Evolutionary conservation across 2,888 invertebrate species (phyloP).

Genomic region (Hirudinaria manillensis): DNA sequence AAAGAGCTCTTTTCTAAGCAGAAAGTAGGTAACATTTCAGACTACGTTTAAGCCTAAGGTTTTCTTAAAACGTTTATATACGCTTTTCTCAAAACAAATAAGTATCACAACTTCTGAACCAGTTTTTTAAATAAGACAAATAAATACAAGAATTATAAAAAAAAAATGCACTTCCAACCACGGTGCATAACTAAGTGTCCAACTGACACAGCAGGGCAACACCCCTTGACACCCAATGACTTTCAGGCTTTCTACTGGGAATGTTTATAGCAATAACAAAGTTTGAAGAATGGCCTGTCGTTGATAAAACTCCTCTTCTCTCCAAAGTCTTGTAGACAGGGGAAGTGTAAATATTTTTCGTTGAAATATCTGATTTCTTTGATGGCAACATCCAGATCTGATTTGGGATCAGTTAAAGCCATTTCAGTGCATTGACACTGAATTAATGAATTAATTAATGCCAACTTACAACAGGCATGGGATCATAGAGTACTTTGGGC

Average conservation of each 20-base stretch:
- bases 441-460: too few relatives aligned
- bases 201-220: constrained; percentile 38
- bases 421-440: not conserved
- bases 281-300: constrained; percentile 56
- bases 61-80: too few relatives aligned
- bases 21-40: too few relatives aligned
- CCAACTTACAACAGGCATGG: constrained; percentile 63
- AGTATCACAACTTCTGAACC: not conserved
- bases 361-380: constrained; percentile 61
- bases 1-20: too few relatives aligned
- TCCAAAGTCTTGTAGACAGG: constrained; percentile 39
- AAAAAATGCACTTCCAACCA: not conserved
- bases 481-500: constrained; percentile 77
- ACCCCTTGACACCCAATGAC: constrained; percentile 37
- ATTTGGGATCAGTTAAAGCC: not conserved
- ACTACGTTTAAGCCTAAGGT: too few relatives aligned
- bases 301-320: constrained; percentile 36
- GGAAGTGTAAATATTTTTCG: constrained; percentile 64
- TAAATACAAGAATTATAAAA: not conserved
- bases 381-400: constrained; percentile 79
- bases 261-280: constrained; percentile 37
- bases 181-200: constrained; percentile 32
- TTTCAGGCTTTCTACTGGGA: constrained; percentile 36
- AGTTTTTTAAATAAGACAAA: not conserved
- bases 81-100: not conserved